A percentile compares a stretch with the other conserved stretches of the same genome.
Evolutionary conservation across 2,888 invertebrate genomes (phyloP).

Genomic region (Sialis fuliginosa): DNA sequence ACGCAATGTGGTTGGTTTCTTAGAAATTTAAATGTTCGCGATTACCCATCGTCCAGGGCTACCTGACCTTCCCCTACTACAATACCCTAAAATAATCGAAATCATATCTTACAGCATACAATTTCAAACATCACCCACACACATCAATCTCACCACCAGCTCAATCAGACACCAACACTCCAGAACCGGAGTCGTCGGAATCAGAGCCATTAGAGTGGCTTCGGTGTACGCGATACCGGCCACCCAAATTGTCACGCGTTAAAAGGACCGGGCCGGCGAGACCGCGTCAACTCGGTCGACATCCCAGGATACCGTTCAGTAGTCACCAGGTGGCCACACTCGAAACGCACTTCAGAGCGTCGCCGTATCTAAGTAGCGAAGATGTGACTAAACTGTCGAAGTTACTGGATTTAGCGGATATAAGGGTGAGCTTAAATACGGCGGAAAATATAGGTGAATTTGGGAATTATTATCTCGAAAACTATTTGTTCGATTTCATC

Average conservation of each 20-base stretch:
- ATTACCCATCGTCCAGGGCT: too few relatives aligned
- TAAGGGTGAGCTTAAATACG: constrained; percentile 47
- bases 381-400: constrained; percentile 45
- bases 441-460: too few relatives aligned
- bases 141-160: too few relatives aligned
- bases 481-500: too few relatives aligned
- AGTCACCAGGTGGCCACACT: constrained; percentile 45
- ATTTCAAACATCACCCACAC: too few relatives aligned
- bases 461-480: neutral
- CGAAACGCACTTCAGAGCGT: constrained; percentile 46
- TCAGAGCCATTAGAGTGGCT: constrained; percentile 33
- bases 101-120: too few relatives aligned
- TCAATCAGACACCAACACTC: neutral
- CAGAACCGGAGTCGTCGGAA: constrained; percentile 8
- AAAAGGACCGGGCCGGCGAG: constrained; percentile 23
- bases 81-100: too few relatives aligned
- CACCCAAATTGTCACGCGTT: constrained; percentile 53
- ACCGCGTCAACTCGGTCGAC: constrained; percentile 37
- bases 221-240: constrained; percentile 53
- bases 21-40: too few relatives aligned
- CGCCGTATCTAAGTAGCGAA: constrained; percentile 50
- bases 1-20: too few relatives aligned
- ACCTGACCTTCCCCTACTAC: too few relatives aligned
- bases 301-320: constrained; percentile 58
- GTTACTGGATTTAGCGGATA: constrained; percentile 44